A percentile compares a stretch with the other conserved stretches of the same genome.
Evolutionary conservation across 2,113 vertebrate genomes (phyloP).

Genomic region (Phyllostomus discolor): DNA sequence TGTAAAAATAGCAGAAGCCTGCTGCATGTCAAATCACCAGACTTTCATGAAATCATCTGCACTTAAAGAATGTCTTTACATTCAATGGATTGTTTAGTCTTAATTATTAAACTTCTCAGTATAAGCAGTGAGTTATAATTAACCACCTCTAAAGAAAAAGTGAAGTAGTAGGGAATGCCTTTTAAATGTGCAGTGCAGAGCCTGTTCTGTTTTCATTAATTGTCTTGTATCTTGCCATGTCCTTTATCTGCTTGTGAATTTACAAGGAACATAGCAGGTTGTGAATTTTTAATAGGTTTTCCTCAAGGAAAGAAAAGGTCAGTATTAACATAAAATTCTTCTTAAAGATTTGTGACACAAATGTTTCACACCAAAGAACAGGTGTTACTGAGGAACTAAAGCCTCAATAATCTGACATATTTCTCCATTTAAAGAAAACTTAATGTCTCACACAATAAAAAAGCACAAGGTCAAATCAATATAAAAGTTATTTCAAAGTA

Average conservation of each 20-base stretch:
- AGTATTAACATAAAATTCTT: constrained; percentile 84
- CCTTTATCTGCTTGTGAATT: constrained; percentile 79
- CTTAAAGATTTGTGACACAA: constrained; percentile 78
- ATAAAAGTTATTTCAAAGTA: constrained; percentile 13
- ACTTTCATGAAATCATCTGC: neutral
- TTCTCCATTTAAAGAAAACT: constrained; percentile 54
- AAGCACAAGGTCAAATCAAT: constrained; percentile 6
- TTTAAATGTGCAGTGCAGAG: constrained; percentile 30
- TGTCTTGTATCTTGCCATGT: constrained; percentile 72
- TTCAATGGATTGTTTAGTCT: neutral
- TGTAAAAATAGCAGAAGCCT: neutral
- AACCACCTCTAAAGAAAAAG: constrained; percentile 25
- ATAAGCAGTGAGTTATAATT: neutral
- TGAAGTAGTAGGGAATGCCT: constrained; percentile 16
- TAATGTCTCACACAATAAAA: constrained; percentile 33
- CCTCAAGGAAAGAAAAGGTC: constrained; percentile 82
- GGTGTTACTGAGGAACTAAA: constrained; percentile 76
- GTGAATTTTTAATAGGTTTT: constrained; percentile 82
- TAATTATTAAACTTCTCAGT: neutral
- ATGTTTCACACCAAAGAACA: constrained; percentile 78
- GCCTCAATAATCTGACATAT: constrained; percentile 56
- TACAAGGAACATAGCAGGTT: constrained; percentile 79
- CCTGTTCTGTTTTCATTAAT: constrained; percentile 73
- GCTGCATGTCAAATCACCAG: neutral
- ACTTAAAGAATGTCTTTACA: neutral